Conservation (phyloP, 2,888 invertebrate species). For the Tineola bisselliella region DNA sequence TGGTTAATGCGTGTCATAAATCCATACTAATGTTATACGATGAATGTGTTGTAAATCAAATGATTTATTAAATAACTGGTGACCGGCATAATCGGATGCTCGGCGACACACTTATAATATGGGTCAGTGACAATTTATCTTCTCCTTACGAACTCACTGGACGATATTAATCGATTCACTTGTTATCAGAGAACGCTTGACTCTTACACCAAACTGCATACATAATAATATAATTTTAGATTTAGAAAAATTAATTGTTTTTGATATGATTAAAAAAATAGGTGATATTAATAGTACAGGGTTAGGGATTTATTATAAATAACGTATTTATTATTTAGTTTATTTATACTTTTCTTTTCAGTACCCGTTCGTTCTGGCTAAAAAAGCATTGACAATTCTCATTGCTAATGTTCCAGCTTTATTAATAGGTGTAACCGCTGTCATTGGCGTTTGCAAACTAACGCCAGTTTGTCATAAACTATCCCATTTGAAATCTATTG, state of each 20-base stretch:
- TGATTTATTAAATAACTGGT: background rate
- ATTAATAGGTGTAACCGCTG: background rate
- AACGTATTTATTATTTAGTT: no score
- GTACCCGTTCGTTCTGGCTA: background rate
- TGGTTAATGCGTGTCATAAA: no score
- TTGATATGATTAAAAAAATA: no score
- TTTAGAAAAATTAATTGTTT: no score
- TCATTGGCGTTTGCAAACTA: background rate
- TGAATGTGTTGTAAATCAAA: no score
- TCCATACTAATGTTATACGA: no score
- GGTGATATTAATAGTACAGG: no score
- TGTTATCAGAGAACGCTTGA: background rate
- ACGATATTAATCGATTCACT: background rate
- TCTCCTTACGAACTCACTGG: background rate
- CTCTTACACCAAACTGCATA: no score
- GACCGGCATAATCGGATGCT: background rate
- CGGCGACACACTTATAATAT: background rate
- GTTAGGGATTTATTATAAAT: no score
- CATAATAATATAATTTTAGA: no score
- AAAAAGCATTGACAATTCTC: background rate
- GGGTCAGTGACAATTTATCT: background rate
- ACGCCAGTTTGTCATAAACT: background rate
- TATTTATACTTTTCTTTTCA: background rate
- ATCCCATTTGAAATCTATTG: conserved; percentile 2
- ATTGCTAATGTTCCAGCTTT: background rate